These are phyloP conservation scores for Ctenoplectra terminalis DNA, from an alignment of 1,140 invertebrate species.

Conservation along the genomic window DNA sequence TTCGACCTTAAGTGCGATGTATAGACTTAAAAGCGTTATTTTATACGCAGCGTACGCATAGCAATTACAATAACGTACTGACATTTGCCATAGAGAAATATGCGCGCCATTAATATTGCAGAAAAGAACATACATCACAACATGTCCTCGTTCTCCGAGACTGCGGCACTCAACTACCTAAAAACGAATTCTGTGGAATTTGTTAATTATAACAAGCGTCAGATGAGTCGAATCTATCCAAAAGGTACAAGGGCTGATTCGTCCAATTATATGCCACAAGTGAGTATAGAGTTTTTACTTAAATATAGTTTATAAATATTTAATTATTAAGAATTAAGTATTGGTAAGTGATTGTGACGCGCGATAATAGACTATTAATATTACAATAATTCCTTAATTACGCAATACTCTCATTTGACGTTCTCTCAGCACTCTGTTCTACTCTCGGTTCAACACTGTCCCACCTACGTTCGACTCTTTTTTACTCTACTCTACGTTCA, in stretches of 20 bases:
- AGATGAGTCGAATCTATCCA: constrained; percentile 90
- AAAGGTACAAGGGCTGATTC: constrained; percentile 90
- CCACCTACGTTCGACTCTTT: too few species aligned
- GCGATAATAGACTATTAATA: too few species aligned
- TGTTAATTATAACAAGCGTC: constrained; percentile 91
- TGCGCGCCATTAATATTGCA: constrained; percentile 73
- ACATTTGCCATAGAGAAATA: not conserved
- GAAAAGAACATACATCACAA: constrained; percentile 91
- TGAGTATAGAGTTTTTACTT: too few species aligned
- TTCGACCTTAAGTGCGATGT: not conserved
- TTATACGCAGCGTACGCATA: not conserved
- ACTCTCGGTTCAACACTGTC: too few species aligned
- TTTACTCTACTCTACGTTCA: too few species aligned
- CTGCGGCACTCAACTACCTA: constrained; percentile 89
- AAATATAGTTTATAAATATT: too few species aligned
- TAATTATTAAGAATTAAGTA: too few species aligned
- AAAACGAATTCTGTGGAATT: constrained; percentile 90
- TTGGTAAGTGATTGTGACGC: too few species aligned
- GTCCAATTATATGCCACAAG: constrained; percentile 90
- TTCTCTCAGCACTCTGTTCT: too few species aligned
- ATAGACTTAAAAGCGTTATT: not conserved
- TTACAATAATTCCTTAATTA: too few species aligned
- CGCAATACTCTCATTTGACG: too few species aligned
- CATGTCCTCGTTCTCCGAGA: constrained; percentile 94
- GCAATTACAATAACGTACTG: not conserved